Conservation (phyloP, 2,797 vertebrate genomes). For the Melanotaenia trifasciata region DNA sequence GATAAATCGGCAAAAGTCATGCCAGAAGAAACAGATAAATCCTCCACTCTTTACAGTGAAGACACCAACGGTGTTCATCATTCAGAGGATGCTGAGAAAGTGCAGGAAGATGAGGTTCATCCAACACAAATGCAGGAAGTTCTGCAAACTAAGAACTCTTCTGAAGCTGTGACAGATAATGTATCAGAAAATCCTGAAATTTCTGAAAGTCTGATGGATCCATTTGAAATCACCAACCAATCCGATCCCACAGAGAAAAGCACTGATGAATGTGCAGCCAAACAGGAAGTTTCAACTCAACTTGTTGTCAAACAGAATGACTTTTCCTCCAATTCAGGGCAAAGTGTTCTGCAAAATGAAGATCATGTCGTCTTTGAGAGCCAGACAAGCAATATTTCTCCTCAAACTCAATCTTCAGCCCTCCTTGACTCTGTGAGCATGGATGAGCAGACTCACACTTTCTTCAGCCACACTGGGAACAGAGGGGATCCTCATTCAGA, state of each 20-base stretch:
- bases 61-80: background rate
- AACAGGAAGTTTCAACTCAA: slow-evolving; percentile 1
- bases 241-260: background rate
- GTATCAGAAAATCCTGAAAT: background rate
- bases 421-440: background rate
- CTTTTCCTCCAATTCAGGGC: background rate
- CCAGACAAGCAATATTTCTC: background rate
- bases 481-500: background rate
- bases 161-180: slow-evolving; percentile 2
- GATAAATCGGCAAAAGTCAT: background rate
- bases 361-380: background rate
- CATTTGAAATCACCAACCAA: slow-evolving; percentile 13
- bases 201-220: background rate
- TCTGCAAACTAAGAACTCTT: background rate
- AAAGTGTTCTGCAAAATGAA: background rate
- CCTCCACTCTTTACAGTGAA: background rate
- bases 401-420: background rate
- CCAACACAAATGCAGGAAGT: background rate
- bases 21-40: background rate
- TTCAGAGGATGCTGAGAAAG: background rate
- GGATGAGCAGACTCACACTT: background rate
- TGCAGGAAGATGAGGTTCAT: background rate
- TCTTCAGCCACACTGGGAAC: background rate
- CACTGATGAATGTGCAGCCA: background rate
- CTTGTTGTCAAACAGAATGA: background rate